Evolutionary conservation across 2,888 invertebrate species (phyloP).

Genomic region (Keiferia lycopersicella): DNA sequence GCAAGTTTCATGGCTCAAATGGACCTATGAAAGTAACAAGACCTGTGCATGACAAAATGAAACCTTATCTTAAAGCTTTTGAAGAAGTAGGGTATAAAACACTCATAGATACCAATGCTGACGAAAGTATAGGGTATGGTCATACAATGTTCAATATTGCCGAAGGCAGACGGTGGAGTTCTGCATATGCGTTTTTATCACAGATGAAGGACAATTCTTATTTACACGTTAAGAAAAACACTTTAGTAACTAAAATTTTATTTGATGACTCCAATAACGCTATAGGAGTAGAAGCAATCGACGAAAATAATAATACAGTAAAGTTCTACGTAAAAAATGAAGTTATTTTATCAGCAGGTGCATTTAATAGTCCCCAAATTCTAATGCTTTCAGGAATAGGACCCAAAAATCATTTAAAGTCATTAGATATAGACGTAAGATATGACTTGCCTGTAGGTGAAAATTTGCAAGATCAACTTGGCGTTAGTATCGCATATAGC

Average conservation of each 20-base stretch:
- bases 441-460: slow-evolving; percentile 66
- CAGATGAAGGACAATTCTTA: slow-evolving; percentile 59
- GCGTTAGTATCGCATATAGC: slow-evolving; percentile 42
- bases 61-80: slow-evolving; percentile 50
- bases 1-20: slow-evolving; percentile 36
- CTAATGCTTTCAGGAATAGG: slow-evolving; percentile 76
- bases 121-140: not conserved
- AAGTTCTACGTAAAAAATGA: slow-evolving; percentile 16
- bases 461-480: slow-evolving; percentile 69
- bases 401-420: slow-evolving; percentile 54
- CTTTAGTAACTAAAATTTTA: slow-evolving; percentile 40
- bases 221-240: slow-evolving; percentile 64
- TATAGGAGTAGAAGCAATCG: slow-evolving; percentile 3
- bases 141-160: slow-evolving; percentile 13
- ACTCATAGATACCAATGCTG: slow-evolving; percentile 43
- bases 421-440: slow-evolving; percentile 53
- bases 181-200: slow-evolving; percentile 45
- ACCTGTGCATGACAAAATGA: slow-evolving; percentile 30
- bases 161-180: not conserved
- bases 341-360: slow-evolving; percentile 24
- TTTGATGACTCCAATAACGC: slow-evolving; percentile 39
- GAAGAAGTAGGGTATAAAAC: slow-evolving; percentile 58
- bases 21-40: slow-evolving; percentile 40
- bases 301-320: not conserved
- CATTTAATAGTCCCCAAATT: slow-evolving; percentile 60